Base-by-base conservation (phyloP, 2,888 invertebrate species). In the Melieria crassipennis region DNA sequence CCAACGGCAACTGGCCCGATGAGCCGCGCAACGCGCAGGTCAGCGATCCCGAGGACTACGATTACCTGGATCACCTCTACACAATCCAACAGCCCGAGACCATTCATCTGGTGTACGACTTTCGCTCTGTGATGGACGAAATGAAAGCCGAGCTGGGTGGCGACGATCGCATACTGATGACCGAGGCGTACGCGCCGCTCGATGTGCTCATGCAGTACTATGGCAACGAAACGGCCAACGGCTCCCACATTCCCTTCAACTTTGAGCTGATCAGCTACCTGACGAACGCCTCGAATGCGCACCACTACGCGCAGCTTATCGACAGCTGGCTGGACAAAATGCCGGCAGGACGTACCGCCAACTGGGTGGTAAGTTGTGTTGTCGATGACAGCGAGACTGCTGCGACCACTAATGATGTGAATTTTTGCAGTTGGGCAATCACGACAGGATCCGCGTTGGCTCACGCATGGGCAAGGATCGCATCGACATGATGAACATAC, bases 401-500 rank as follows among this genome's bases (percentile, higher is more conserved):
- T 46, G n/a, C 5, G 42, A 56, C 30, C 30, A 30, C 3, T 30
- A 30, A 30, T 30, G 30, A 30, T 30, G 3, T 30, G 2, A 30
- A 30, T 30, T 30, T 30, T 47, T n/a, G 43, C 65, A 91, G 91
- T 65, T 93, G 80, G 94, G 94, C 30, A 95, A 94, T 82, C 94
- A 94, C 76, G 94, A 95, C 80, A 89, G 90, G 16, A 88, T 84
- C 63, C 89, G 95, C 76, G 89, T 91, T 9, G 92, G 91, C 0
- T 89, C 92, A 0, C 89, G 94, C 73, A 90, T 91, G 74, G 93
- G 93, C 1, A 86, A 87, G 0, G 89, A 91, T 70, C 88, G 92
- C 77, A 90, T 92, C 0, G 95, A 96, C 84, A 92, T 92, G 30
- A 89, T 94, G 76, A 94, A 94, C 80, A 94, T 96, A 92, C 83